Conservation (phyloP, 2,888 invertebrate genomes). For the Lagria hirta region DNA sequence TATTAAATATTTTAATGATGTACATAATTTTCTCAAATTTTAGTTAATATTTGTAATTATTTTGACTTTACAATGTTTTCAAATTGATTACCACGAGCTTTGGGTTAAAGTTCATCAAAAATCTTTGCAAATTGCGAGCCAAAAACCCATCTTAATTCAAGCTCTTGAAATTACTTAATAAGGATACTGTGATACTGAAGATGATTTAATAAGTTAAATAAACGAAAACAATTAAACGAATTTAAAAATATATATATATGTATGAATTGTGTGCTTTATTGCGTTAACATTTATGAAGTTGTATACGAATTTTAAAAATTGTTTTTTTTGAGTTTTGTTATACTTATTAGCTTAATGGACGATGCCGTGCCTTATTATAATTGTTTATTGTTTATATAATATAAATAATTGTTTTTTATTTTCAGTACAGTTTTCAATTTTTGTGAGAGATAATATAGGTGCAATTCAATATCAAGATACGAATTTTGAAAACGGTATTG, state of each 20-base stretch:
- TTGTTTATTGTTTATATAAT: conserved; percentile 18
- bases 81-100: conserved; percentile 17
- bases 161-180: conserved; percentile 24
- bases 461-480: conserved; percentile 28
- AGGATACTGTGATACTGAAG: conserved; percentile 45
- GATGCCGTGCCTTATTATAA: conserved; percentile 30
- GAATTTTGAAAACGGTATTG: conserved; percentile 4
- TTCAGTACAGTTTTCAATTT: conserved; percentile 16
- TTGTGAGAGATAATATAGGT: conserved; percentile 43
- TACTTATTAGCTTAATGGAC: conserved; percentile 26
- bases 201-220: conserved; percentile 21
- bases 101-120: conserved; percentile 14
- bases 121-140: conserved; percentile 39
- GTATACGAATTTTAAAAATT: conserved; percentile 31
- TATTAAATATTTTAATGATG: conserved; percentile 30
- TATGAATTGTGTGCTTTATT: conserved; percentile 12
- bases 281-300: conserved; percentile 14
- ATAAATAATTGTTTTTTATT: conserved; percentile 23
- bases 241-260: conserved; percentile 8
- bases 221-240: conserved; percentile 21
- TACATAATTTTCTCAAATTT: conserved; percentile 34
- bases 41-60: conserved; percentile 27
- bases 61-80: conserved; percentile 18
- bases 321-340: conserved; percentile 31
- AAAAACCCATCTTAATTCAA: conserved; percentile 30